Evolutionary conservation across 1,140 invertebrate genomes (phyloP).

Genomic region (Spodoptera litura): DNA sequence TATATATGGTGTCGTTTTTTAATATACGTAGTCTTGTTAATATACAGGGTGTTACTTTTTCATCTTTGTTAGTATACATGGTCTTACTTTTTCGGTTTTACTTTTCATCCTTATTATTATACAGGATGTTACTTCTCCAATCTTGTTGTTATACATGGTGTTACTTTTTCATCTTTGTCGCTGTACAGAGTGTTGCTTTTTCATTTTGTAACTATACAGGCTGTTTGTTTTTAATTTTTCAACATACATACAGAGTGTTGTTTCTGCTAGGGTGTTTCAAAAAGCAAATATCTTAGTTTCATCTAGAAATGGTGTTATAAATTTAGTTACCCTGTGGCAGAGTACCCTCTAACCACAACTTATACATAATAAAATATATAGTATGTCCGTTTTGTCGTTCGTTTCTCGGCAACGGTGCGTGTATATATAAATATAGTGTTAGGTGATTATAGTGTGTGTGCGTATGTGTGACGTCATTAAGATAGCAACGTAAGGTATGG

Average conservation of each 20-base stretch:
- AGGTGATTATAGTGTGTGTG: background rate
- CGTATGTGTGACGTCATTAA: conserved; percentile 8
- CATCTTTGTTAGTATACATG: background rate
- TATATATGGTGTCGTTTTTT: too few species aligned
- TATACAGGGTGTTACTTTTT: too few species aligned
- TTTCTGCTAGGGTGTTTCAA: too few species aligned
- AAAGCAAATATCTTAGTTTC: background rate
- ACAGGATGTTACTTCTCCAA: background rate
- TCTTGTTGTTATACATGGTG: background rate
- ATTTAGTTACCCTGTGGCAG: conserved; percentile 26
- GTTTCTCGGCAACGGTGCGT: conserved; percentile 15
- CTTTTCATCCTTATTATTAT: background rate
- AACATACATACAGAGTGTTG: too few species aligned
- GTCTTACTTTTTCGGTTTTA: background rate
- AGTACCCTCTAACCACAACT: background rate
- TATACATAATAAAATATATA: conserved; percentile 31
- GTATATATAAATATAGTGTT: conserved; percentile 11
- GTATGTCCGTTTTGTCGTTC: conserved; percentile 10
- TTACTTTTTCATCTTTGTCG: background rate
- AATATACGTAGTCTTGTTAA: too few species aligned
- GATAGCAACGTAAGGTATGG: background rate
- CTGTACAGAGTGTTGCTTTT: background rate
- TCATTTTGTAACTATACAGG: background rate
- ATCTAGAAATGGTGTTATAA: background rate
- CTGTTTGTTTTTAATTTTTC: background rate